These are phyloP conservation scores for Ennomos fuscantarius DNA, from an alignment of 2,888 invertebrate genomes.

Conservation along the genomic window DNA sequence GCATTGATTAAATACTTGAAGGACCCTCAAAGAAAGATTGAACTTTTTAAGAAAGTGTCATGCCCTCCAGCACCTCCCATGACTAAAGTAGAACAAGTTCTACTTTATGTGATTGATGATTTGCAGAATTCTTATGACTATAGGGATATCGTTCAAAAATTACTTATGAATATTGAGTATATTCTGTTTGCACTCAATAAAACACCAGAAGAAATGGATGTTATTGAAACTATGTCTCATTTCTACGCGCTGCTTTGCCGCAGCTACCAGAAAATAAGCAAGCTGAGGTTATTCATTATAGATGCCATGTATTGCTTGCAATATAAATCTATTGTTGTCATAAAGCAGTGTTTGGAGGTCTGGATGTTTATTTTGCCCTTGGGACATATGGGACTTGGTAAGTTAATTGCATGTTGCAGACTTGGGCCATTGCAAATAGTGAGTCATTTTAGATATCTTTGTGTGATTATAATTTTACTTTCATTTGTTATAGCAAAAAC, in stretches of 20 bases:
- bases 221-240: conserved; percentile 69
- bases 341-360: conserved; percentile 72
- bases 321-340: conserved; percentile 67
- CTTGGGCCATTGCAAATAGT: too few relatives aligned
- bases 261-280: conserved; percentile 59
- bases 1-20: conserved; percentile 64
- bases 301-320: conserved; percentile 79
- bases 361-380: conserved; percentile 73
- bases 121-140: conserved; percentile 46
- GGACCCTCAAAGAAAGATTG: conserved; percentile 61
- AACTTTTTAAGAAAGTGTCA: conserved; percentile 57
- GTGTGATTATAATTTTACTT: neutral
- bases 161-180: conserved; percentile 67
- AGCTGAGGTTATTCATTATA: conserved; percentile 68
- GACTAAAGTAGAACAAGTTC: conserved; percentile 70
- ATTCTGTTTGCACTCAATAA: conserved; percentile 66
- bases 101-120: conserved; percentile 62
- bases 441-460: neutral
- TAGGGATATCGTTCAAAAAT: conserved; percentile 51
- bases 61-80: conserved; percentile 63
- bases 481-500: conserved; percentile 64
- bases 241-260: conserved; percentile 75
- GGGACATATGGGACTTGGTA: conserved; percentile 70
- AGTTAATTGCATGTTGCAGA: conserved; percentile 35
- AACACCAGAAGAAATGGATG: conserved; percentile 62